phyloP scores from a whole-genome alignment of 2,113 vertebrate genomes.

The Bubo bubo region DNA sequence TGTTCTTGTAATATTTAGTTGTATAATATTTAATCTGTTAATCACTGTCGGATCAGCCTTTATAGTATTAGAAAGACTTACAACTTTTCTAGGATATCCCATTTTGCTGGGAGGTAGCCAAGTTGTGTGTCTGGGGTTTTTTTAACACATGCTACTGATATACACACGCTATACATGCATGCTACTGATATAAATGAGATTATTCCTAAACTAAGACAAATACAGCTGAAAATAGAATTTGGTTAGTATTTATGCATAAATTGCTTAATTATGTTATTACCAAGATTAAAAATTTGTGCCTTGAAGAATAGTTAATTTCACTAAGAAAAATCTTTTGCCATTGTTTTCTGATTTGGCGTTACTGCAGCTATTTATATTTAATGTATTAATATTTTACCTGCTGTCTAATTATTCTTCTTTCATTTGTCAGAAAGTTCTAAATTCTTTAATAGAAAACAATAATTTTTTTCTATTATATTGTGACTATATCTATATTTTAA shows the following conservation, averaged over 20 bases:
- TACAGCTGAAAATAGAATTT: neutral
- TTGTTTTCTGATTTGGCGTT: neutral
- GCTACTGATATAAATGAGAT: neutral
- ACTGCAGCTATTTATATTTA: neutral
- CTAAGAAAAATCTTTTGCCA: neutral
- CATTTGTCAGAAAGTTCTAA: neutral
- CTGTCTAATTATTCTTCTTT: neutral
- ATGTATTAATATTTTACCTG: neutral
- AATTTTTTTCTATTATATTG: neutral
- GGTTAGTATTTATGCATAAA: neutral
- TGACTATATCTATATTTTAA: neutral
- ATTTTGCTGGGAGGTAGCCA: neutral
- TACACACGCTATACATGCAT: too few relatives aligned
- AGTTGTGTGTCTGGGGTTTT: neutral
- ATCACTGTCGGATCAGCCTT: neutral
- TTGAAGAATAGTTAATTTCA: neutral
- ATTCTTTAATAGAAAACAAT: neutral
- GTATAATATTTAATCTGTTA: neutral
- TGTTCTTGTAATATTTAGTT: neutral
- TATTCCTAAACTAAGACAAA: neutral
- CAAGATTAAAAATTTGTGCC: neutral
- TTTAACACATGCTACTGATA: neutral
- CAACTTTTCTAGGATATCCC: neutral
- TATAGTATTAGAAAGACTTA: neutral
- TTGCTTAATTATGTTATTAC: neutral